phyloP scores from a whole-genome alignment of 2,888 invertebrate species.

The Drosophila falleni region DNA sequence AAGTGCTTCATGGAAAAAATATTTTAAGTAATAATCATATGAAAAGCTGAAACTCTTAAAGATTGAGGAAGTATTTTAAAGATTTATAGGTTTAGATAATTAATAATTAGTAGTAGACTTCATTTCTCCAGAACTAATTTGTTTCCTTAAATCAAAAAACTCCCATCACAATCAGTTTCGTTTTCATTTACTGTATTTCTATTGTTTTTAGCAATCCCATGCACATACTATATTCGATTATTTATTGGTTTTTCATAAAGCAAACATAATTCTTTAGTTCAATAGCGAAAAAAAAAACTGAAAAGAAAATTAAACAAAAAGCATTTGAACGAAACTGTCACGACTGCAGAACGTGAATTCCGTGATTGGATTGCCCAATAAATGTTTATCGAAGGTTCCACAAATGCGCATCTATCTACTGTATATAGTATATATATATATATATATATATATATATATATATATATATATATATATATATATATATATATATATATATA shows the following conservation, averaged over 20 bases:
- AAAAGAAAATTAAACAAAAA: constrained; percentile 61
- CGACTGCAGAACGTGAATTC: constrained; percentile 74
- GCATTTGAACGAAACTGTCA: constrained; percentile 76
- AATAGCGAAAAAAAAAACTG: constrained; percentile 26
- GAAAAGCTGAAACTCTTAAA: background rate
- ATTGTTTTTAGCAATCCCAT: constrained; percentile 21
- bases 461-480: too few relatives aligned
- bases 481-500: too few relatives aligned
- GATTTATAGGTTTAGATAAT: background rate
- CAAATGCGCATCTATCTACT: constrained; percentile 67
- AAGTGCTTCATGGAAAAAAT: constrained; percentile 6
- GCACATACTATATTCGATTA: constrained; percentile 37
- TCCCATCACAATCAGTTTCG: constrained; percentile 32
- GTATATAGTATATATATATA: too few relatives aligned
- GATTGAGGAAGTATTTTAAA: background rate
- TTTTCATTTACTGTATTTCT: constrained; percentile 26
- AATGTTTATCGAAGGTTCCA: constrained; percentile 78
- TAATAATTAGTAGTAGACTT: background rate
- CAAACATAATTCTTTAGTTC: constrained; percentile 59
- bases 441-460: too few relatives aligned
- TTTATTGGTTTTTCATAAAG: constrained; percentile 61
- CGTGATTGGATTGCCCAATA: constrained; percentile 81
- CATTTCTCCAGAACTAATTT: background rate
- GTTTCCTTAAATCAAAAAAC: background rate
- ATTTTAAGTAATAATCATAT: background rate